These are phyloP conservation scores for Allolobophora icterica DNA, from an alignment of 2,888 invertebrate species.

Conservation along the genomic window DNA sequence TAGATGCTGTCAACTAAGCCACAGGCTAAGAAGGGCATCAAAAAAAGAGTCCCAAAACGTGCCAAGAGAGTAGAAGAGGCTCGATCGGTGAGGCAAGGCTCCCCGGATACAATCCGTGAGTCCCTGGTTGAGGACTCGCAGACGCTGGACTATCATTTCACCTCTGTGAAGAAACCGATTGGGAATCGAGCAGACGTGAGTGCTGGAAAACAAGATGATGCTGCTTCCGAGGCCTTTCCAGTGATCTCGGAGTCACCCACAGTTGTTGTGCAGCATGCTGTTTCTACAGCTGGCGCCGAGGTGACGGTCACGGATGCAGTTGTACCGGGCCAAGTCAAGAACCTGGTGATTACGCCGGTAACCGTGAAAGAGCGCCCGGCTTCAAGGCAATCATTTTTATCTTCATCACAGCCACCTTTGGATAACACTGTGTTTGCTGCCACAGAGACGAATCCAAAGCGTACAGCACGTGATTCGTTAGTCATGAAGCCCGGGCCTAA, in stretches of 20 bases:
- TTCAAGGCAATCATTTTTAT: background rate
- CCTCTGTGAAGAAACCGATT: background rate
- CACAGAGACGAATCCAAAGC: background rate
- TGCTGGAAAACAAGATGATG: background rate
- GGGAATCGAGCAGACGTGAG: background rate
- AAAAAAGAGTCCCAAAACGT: background rate
- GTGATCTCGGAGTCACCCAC: background rate
- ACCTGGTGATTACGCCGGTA: background rate
- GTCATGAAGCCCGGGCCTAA: background rate
- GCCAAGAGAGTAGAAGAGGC: background rate
- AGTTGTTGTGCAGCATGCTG: background rate
- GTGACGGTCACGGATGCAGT: background rate
- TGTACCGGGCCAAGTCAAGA: background rate
- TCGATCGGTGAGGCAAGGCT: background rate
- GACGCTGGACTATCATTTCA: background rate
- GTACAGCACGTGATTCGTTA: background rate
- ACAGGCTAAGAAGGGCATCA: background rate
- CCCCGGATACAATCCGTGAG: background rate
- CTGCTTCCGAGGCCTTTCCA: background rate
- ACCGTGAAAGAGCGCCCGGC: background rate
- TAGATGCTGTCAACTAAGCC: background rate
- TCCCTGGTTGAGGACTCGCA: background rate
- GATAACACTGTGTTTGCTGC: background rate
- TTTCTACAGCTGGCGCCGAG: background rate
- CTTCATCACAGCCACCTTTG: background rate